Evolutionary conservation across 2,113 vertebrate genomes (phyloP).

Genomic region (Aptenodytes forsteri): DNA sequence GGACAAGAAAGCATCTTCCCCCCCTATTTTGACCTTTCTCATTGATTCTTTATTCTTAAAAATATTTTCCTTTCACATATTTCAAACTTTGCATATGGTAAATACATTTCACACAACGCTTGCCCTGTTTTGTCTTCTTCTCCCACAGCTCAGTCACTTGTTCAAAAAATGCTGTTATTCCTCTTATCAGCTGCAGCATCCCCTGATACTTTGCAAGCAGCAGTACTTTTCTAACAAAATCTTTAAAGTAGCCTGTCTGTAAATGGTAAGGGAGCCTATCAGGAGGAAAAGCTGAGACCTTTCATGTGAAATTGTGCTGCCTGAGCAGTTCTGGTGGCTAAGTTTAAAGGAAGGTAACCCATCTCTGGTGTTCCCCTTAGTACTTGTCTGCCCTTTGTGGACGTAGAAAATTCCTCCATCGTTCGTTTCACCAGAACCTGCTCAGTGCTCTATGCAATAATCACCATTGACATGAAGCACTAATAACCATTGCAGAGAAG

Average conservation of each 20-base stretch:
- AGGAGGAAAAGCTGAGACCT: neutral
- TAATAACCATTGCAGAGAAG: neutral
- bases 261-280: neutral
- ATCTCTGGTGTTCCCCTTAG: neutral
- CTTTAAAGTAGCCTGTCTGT: neutral
- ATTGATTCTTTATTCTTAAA: neutral
- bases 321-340: neutral
- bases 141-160: neutral
- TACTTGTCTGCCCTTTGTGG: neutral
- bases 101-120: neutral
- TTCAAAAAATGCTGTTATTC: neutral
- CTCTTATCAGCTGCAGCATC: neutral
- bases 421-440: neutral
- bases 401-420: neutral
- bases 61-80: neutral
- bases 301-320: neutral
- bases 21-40: neutral
- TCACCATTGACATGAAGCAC: neutral
- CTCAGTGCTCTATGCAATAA: neutral
- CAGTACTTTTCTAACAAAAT: neutral
- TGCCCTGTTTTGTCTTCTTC: neutral
- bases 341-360: neutral
- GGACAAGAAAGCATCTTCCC: neutral
- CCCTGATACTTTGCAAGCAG: neutral
- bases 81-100: neutral